Evolutionary conservation across 1,140 invertebrate genomes (phyloP).

Genomic region (Archivesica marissinica): DNA sequence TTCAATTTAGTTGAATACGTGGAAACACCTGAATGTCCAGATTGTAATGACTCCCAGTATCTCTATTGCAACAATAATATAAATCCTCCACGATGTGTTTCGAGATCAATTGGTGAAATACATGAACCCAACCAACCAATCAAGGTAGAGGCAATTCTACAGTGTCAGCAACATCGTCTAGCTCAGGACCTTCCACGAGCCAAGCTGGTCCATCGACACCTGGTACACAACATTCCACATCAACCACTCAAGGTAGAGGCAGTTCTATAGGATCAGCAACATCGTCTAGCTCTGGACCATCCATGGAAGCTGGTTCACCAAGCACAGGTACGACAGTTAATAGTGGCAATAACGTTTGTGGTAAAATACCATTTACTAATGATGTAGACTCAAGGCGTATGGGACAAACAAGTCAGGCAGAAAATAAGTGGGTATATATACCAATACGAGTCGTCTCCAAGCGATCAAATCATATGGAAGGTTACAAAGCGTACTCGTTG

Average conservation of each 20-base stretch:
- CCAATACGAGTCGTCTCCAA: constrained; percentile 74
- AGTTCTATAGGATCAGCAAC: no score
- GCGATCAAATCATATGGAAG: constrained; percentile 67
- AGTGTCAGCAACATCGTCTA: no score
- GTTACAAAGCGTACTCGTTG: constrained; percentile 68
- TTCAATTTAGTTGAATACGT: constrained; percentile 69
- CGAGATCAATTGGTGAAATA: constrained; percentile 52
- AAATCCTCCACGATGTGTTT: constrained; percentile 51
- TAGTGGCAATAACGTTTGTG: constrained; percentile 5
- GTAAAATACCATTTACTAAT: not conserved
- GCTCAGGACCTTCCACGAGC: no score
- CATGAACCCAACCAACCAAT: no score
- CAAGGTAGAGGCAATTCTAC: no score
- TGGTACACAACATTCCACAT: no score
- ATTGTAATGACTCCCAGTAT: constrained; percentile 70
- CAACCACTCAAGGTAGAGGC: no score
- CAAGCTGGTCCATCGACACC: no score
- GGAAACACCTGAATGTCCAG: constrained; percentile 69
- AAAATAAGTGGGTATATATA: constrained; percentile 67
- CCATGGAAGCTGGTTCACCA: not conserved
- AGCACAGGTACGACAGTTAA: not conserved
- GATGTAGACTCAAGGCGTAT: not conserved
- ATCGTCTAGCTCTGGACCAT: not conserved
- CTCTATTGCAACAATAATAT: constrained; percentile 61
- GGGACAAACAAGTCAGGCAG: not conserved